phyloP scores from a whole-genome alignment of 2,888 invertebrate genomes.

The Limenitis camilla region DNA sequence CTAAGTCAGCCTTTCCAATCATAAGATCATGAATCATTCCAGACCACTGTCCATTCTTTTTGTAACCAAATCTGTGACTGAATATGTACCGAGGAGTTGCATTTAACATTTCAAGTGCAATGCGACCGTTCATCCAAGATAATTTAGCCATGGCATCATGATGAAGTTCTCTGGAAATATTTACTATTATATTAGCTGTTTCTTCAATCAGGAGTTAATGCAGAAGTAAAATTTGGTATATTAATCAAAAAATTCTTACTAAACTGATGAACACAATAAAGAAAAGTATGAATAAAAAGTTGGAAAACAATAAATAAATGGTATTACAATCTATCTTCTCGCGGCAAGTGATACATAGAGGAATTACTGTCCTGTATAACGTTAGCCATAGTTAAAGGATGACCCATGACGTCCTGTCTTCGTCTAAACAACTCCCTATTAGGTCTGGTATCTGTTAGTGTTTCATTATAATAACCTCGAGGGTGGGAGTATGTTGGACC shows the following conservation, averaged over 20 bases:
- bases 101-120: constrained; percentile 52
- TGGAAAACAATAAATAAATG: too few species aligned
- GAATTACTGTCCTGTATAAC: constrained; percentile 55
- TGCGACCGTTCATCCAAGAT: constrained; percentile 42
- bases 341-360: constrained; percentile 41
- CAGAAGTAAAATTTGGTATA: too few species aligned
- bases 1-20: constrained; percentile 47
- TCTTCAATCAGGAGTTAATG: too few species aligned
- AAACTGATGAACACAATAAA: too few species aligned
- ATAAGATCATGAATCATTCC: constrained; percentile 52
- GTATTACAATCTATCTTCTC: constrained; percentile 46
- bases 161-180: constrained; percentile 38
- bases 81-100: constrained; percentile 49
- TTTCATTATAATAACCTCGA: constrained; percentile 44
- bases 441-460: constrained; percentile 36
- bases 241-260: too few species aligned
- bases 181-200: too few species aligned
- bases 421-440: constrained; percentile 43
- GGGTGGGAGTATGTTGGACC: constrained; percentile 31
- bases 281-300: too few species aligned
- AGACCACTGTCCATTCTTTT: constrained; percentile 49
- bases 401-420: constrained; percentile 46
- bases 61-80: constrained; percentile 49
- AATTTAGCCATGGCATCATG: constrained; percentile 44
- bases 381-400: constrained; percentile 50